Evolutionary conservation across 2,113 vertebrate species (phyloP).

Genomic region (Gallinago undulata): DNA sequence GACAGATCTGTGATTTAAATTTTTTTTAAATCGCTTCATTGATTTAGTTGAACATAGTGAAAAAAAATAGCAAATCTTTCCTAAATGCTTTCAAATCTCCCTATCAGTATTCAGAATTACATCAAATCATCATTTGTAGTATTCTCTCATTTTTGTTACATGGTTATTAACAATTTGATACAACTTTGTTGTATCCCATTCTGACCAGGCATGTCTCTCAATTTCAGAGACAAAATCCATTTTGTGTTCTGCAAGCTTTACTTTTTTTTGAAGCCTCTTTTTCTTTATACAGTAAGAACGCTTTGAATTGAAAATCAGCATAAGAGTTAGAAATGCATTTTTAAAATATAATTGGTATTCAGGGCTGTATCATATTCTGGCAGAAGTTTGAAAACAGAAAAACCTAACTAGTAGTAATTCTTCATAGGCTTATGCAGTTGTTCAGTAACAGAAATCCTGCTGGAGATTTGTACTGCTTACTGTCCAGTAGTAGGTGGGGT

Average conservation of each 20-base stretch:
- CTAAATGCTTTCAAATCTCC: not conserved
- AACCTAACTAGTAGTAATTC: not conserved
- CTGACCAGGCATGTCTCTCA: not conserved
- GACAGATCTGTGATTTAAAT: not conserved
- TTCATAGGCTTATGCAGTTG: not conserved
- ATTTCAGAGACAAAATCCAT: not conserved
- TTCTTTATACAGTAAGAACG: not conserved
- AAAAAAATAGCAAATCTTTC: not conserved
- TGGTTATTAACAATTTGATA: not conserved
- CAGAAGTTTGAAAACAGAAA: not conserved
- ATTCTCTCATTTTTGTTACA: not conserved
- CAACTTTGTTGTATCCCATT: not conserved
- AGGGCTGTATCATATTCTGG: not conserved
- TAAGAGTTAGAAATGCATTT: not conserved
- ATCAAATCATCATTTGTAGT: not conserved
- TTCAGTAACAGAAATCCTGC: not conserved
- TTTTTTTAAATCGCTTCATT: not conserved
- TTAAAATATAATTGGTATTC: not conserved
- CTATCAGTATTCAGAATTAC: not conserved
- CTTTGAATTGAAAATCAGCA: not conserved
- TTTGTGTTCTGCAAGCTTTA: not conserved
- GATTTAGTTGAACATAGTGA: not conserved
- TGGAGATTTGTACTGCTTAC: not conserved
- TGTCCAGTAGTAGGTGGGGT: not conserved
- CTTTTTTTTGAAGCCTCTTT: not conserved